Base-by-base conservation (phyloP, 2,888 invertebrate genomes). In the Lepidocyrtinus sp. region DNA sequence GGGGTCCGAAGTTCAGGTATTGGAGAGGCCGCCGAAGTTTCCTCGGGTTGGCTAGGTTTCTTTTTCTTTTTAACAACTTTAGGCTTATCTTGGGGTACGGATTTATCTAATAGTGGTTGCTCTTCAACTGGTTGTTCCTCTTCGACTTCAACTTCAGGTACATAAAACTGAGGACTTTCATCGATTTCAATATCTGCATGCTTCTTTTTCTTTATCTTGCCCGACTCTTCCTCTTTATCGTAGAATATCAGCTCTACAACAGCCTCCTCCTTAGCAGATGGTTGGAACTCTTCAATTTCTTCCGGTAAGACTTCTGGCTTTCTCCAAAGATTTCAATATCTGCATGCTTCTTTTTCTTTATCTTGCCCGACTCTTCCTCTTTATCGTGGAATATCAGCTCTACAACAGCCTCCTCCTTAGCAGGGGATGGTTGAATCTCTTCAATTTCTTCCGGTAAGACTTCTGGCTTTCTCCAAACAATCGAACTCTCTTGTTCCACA, bases 401-500 rank as follows among this genome's bases (percentile, higher is more conserved):
- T 12, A 7, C 36, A 36, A 36, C 36, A 36, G 12, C 36, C 36
- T 36, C 36, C 12, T 36, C 36, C 36, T 36, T 5, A 36, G 12
- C 12, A 36, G 36, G 5, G 5, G 36, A 12, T 36, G 36, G n/a
- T n/a, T n/a, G n/a, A n/a, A n/a, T n/a, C n/a, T n/a, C n/a, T n/a
- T n/a, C n/a, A n/a, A n/a, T n/a, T n/a, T n/a, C n/a, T n/a, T n/a
- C n/a, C n/a, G 22, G 62, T 22, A 12, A 9, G 1, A 9, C 27
- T 25, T 67, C 67, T 1, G 46, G 67, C 2, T 2, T 5, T 7
- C 36, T 5, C 36, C 36, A 17, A 2, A 67, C 17, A 21, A 67
- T 36, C 36, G 36, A 64, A 21, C 81, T 87, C 27, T 88, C 87
- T n/a, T 86, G 85, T 5, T 85, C 85, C 36, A 36, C 36, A 36